A percentile compares a stretch with the other conserved stretches of the same genome.
Evolutionary conservation across 2,797 vertebrate genomes (phyloP).

Genomic region (Nannoperca australis): DNA sequence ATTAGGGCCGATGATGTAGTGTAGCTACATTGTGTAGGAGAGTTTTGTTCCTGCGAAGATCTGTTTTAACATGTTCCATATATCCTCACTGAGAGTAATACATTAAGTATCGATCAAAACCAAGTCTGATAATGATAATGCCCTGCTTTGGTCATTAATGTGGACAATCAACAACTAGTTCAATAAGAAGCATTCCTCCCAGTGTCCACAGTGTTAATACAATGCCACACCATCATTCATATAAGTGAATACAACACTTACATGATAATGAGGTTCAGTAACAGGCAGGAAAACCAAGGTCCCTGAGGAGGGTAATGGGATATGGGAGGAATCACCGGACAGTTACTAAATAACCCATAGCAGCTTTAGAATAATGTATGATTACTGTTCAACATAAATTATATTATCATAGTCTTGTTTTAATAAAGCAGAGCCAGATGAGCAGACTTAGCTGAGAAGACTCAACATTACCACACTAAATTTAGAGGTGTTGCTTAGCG

Average conservation of each 20-base stretch:
- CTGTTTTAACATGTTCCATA: not conserved
- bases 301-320: not conserved
- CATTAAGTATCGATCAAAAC: not conserved
- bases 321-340: conserved; percentile 6
- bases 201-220: not conserved
- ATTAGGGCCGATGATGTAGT: not conserved
- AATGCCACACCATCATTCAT: conserved; percentile 1
- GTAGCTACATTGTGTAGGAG: not conserved
- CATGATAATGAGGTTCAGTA: not conserved
- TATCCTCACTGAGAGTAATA: not conserved
- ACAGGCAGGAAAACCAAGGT: conserved; percentile 28
- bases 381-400: conserved; percentile 17
- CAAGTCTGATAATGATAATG: not conserved
- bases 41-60: not conserved
- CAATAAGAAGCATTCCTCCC: not conserved
- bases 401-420: conserved; percentile 15
- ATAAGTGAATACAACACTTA: not conserved
- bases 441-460: not conserved
- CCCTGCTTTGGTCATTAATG: not conserved
- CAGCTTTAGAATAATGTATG: conserved; percentile 18
- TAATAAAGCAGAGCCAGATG: conserved; percentile 8
- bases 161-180: not conserved
- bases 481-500: not conserved
- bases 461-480: not conserved
- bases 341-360: conserved; percentile 26